Percentiles rank a stretch among this genome's conserved stretches.
These are phyloP conservation scores for Trachelus tabidus DNA, from an alignment of 2,888 invertebrate species.

Conservation along the genomic window DNA sequence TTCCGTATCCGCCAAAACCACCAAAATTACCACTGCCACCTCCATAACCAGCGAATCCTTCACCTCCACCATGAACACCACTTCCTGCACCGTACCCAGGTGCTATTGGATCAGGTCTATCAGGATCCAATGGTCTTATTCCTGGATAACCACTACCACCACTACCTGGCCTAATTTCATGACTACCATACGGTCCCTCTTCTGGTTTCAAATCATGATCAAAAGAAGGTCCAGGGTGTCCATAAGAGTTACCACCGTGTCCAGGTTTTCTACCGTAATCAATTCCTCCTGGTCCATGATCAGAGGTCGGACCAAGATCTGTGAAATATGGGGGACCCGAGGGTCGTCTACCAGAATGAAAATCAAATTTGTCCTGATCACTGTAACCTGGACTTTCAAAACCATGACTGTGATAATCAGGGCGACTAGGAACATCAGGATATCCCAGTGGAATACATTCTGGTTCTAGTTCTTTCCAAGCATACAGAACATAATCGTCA, in stretches of 20 bases:
- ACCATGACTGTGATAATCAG: neutral
- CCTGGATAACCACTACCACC: constrained; percentile 1
- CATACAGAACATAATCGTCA: constrained; percentile 77
- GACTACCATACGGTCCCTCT: neutral
- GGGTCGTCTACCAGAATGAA: neutral
- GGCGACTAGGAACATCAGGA: neutral
- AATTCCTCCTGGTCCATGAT: constrained; percentile 9
- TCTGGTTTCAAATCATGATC: neutral
- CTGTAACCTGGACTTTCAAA: neutral
- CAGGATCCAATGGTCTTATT: constrained; percentile 30
- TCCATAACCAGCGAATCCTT: neutral
- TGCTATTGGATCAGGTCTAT: constrained; percentile 28
- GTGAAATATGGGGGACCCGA: neutral
- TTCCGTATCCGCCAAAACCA: neutral
- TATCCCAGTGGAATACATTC: constrained; percentile 66
- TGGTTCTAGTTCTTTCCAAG: constrained; percentile 83
- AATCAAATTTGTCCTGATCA: neutral
- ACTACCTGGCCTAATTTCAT: neutral
- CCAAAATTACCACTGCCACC: constrained; percentile 5
- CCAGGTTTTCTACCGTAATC: neutral
- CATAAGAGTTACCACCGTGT: neutral
- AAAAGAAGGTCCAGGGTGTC: neutral
- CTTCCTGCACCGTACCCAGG: neutral
- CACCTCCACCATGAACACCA: constrained; percentile 6
- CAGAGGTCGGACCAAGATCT: constrained; percentile 1